Evolutionary conservation across 2,888 invertebrate genomes (phyloP), one percentile per base, ranked within the genome.

Genomic region (Eulithis testata): DNA sequence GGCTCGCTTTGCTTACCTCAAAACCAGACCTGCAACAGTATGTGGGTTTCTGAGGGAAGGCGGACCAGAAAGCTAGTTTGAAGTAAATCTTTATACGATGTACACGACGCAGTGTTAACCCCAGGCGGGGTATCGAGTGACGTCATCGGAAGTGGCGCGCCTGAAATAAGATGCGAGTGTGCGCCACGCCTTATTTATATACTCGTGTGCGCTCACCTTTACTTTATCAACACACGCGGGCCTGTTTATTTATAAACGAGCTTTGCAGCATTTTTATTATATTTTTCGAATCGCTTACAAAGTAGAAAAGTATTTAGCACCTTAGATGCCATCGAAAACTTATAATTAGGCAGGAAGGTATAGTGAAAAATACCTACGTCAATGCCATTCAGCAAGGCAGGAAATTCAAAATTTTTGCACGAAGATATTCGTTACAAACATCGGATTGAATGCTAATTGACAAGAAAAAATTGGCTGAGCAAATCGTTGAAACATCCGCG

Each of bases 151-250:
- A 83, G 77, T 78, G 77, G 76, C 71, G 80, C 75, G 77, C 74
- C 80, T 82, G 84, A 84, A 81, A 84, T 81, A 77, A 79, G 80
- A 81, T 74, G 78, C 81, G 72, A 76, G 78, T 81, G 78, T 82
- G 76, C 72, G 74, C 75, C 71, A 68, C 72, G 76, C 76, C 80
- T 80, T 79, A 77, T 70, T 68, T 76, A 75, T 60, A 66, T 74
- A 70, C 65, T 45, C 27, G 71, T 73, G 69, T 73, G 70, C 54
- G 63, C 73, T 72, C 63, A 69, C 66, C 70, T 75, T 76, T 72
- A 72, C 49, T 51, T 59, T 55, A 63, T 40, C 21, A 52, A 51
- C 36, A 36, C 44, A 60, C 47, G 36, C 14, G 44, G 36, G 50
- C 11, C 6, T 56, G 56, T 63, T 52, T 52, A 50, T 11, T 6